Percentiles rank a stretch among this genome's conserved stretches.
Conservation (phyloP, 2,797 vertebrate species). For the Melanotaenia nigrans region DNA sequence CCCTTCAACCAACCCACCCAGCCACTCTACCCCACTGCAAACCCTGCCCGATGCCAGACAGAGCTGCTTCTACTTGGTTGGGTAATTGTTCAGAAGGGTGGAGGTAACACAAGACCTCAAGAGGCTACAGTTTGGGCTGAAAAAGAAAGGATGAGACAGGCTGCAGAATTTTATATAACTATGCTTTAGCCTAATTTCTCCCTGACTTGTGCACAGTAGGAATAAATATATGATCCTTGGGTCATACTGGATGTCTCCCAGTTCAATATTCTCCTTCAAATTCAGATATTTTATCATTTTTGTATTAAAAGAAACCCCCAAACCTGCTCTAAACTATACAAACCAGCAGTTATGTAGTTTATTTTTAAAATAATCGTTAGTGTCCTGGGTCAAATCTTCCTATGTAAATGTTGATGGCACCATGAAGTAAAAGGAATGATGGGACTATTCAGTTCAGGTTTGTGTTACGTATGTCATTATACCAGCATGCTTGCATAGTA, state of each 20-base stretch:
- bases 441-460: background rate
- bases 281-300: background rate
- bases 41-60: conserved; percentile 56
- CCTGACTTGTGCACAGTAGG: background rate
- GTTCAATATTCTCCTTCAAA: background rate
- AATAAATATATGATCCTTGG: background rate
- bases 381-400: background rate
- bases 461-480: background rate
- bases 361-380: background rate
- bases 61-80: conserved; percentile 62
- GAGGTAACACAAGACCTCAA: conserved; percentile 52
- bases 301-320: background rate
- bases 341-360: background rate
- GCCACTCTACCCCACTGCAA: conserved; percentile 3
- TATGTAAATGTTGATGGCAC: background rate
- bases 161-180: conserved; percentile 59
- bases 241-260: background rate
- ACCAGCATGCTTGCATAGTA: background rate
- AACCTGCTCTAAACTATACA: background rate
- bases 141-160: conserved; percentile 47
- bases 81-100: conserved; percentile 70
- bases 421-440: background rate
- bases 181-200: conserved; percentile 13
- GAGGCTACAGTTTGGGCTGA: conserved; percentile 51
- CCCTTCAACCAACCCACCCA: background rate